Evolutionary conservation across 2,113 vertebrate genomes (phyloP), one percentile per base, ranked within the genome.

Genomic region (Dicrurus megarhynchus): DNA sequence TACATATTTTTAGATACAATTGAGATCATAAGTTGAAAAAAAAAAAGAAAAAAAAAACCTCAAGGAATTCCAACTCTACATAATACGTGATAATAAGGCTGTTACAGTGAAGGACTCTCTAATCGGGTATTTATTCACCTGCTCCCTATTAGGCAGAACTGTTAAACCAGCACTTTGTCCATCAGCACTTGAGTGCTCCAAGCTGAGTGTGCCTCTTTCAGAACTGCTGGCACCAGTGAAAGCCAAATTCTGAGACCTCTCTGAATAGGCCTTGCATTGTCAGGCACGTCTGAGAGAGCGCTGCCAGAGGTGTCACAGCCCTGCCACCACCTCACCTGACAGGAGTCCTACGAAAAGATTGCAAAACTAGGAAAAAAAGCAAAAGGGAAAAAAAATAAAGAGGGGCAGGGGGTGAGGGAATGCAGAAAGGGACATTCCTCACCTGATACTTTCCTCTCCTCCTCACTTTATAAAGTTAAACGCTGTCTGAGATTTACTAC

Each of bases 41-140:
- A 69, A 41, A 42, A 35, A 64, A 22, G 8, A 3, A 16, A 30
- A 78, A 56, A 55, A 59, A 49, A 3, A 10, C 44, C 84, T 94
- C 83, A 41, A 89, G 93, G 81, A 95, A 95, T 91, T 92, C 41
- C 49, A 95, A 7, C 37, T 90, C 74, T 49, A 95, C 80, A 75
- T 92, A 95, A 93, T 94, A 95, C 7, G 81, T 76, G 91, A 95
- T 97, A 97, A 97, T 94, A 96, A 97, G 94, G 92, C 92, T 95
- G 94, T 97, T 95, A 75, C 67, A 94, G 85, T 95, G 96, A 97
- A 96, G 96, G 94, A 84, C 68, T 84, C 90, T 69, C 81, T 97
- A 95, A 97, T 97, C 41, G 68, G 65, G 57, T 97, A 97, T 98
- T 98, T 98, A 96, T 97, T 97, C 97, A 98, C 97, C 98, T 98